phyloP scores from a whole-genome alignment of 2,888 invertebrate genomes.

The Eucriotettix oculatus region DNA sequence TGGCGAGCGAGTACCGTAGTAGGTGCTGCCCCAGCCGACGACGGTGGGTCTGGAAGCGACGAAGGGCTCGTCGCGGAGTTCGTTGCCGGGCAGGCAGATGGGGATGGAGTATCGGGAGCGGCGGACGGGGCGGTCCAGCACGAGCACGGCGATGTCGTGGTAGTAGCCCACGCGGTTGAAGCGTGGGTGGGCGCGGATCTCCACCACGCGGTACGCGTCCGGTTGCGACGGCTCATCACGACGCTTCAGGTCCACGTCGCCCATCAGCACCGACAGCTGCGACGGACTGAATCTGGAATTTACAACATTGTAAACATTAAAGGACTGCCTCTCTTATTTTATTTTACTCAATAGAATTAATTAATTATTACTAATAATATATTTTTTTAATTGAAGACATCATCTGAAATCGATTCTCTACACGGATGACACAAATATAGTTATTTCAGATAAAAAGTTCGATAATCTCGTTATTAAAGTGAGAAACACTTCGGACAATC shows the following conservation, averaged over 20 bases:
- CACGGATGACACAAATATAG: too few relatives aligned
- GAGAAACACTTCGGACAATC: too few relatives aligned
- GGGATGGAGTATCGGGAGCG: constrained; percentile 77
- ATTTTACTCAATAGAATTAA: too few relatives aligned
- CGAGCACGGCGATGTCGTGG: constrained; percentile 82
- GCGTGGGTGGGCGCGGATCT: constrained; percentile 65
- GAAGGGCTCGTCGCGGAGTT: constrained; percentile 40
- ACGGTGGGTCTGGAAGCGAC: constrained; percentile 67
- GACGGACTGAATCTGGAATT: constrained; percentile 61
- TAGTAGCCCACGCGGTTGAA: constrained; percentile 86
- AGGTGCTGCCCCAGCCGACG: constrained; percentile 85
- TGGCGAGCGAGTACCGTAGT: constrained; percentile 40
- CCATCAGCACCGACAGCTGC: constrained; percentile 76
- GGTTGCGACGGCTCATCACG: constrained; percentile 76
- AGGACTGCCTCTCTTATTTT: too few relatives aligned
- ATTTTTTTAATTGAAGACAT: too few relatives aligned
- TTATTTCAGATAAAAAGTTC: too few relatives aligned
- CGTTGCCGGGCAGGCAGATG: constrained; percentile 58
- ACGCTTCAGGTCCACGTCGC: constrained; percentile 70
- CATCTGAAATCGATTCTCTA: too few relatives aligned
- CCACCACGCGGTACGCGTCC: constrained; percentile 58
- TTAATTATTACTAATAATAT: too few relatives aligned
- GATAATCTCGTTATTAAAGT: too few relatives aligned
- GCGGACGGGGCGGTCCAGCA: constrained; percentile 52
- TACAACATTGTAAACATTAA: background rate